Evolutionary conservation across 2,113 vertebrate species (phyloP).

Genomic region (Rhinoptilus africanus): DNA sequence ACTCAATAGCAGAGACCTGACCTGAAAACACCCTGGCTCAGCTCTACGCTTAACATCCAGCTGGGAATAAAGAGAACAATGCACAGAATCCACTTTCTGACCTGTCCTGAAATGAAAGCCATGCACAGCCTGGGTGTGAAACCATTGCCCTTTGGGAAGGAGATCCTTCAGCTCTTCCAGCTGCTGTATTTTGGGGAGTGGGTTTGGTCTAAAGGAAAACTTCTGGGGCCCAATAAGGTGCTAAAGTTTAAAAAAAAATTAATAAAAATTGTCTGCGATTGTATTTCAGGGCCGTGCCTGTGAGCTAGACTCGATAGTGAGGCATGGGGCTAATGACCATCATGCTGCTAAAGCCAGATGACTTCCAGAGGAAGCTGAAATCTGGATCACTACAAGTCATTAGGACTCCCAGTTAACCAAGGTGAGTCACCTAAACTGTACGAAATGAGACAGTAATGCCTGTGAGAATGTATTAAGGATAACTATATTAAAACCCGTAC

Average conservation of each 20-base stretch:
- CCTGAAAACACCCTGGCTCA: background rate
- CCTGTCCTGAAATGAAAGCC: background rate
- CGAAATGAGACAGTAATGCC: background rate
- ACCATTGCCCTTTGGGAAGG: background rate
- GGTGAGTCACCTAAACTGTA: background rate
- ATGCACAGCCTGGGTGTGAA: background rate
- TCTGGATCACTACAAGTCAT: background rate
- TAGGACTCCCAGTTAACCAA: background rate
- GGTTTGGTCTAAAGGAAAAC: background rate
- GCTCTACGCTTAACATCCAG: rapidly evolving
- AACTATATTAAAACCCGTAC: background rate
- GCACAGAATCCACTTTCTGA: background rate
- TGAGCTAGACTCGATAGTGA: background rate
- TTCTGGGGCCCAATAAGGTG: background rate
- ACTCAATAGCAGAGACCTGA: background rate
- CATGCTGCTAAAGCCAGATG: background rate
- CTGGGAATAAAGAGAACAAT: background rate
- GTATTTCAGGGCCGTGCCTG: background rate
- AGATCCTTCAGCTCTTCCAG: background rate
- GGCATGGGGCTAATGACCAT: background rate
- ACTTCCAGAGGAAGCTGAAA: background rate
- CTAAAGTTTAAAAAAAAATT: background rate
- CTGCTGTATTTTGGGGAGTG: background rate
- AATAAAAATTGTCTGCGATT: rapidly evolving
- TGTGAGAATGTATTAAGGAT: background rate